These are phyloP conservation scores for Neodon shergylaensis DNA, from an alignment of 2,113 vertebrate genomes.

Conservation along the genomic window DNA sequence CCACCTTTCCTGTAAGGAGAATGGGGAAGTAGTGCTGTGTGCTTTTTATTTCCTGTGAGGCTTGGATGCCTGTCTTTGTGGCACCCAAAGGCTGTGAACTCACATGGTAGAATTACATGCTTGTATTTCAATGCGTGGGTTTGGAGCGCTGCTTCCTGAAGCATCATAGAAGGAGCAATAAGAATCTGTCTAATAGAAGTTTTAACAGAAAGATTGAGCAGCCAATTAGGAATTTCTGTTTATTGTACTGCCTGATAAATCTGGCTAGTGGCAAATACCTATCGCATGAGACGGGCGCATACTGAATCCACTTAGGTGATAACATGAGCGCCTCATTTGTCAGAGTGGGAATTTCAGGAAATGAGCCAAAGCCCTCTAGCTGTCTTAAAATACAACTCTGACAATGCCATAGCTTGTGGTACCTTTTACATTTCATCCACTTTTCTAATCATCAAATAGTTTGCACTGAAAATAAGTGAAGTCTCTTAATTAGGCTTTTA, in stretches of 20 bases:
- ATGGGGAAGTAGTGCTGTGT: too few species aligned
- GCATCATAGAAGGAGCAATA: background rate
- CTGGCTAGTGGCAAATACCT: background rate
- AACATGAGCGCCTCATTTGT: background rate
- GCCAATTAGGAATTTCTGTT: background rate
- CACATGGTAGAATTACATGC: background rate
- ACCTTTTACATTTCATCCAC: background rate
- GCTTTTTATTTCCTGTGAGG: too few species aligned
- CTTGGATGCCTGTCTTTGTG: background rate
- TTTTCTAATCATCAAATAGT: background rate
- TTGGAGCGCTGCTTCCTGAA: background rate
- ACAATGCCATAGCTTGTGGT: background rate
- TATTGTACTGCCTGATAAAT: background rate
- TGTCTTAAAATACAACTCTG: background rate
- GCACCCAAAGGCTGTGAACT: background rate
- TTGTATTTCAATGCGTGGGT: background rate
- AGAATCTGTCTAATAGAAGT: background rate
- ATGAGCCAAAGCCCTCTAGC: background rate
- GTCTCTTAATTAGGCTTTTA: background rate
- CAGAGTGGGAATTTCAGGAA: background rate
- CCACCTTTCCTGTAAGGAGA: background rate
- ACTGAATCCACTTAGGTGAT: background rate
- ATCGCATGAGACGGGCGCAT: background rate
- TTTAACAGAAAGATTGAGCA: background rate
- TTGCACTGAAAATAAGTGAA: background rate